Evolutionary conservation across 2,888 invertebrate genomes (phyloP).

Genomic region (Diarsia brunnea): DNA sequence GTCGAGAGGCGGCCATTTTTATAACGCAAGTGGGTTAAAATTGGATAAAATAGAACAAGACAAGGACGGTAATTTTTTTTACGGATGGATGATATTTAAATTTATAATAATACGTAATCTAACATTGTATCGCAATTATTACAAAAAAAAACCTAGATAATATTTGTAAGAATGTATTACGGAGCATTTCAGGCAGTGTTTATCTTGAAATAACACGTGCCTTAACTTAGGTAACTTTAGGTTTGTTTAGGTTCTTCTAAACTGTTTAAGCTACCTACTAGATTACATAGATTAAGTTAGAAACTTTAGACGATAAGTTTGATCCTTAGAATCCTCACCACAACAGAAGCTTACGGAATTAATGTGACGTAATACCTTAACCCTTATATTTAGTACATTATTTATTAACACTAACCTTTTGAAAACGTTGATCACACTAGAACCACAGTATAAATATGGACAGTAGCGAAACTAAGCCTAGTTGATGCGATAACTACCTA

Average conservation of each 20-base stretch:
- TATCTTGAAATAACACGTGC: not conserved
- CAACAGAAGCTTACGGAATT: constrained; percentile 40
- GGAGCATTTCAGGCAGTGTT: not conserved
- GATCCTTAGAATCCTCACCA: constrained; percentile 47
- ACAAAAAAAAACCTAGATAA: not conserved
- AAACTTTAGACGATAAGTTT: constrained; percentile 6
- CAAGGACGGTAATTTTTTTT: too few species aligned
- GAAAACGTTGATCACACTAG: constrained; percentile 21
- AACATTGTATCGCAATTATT: not conserved
- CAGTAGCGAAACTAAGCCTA: too few species aligned
- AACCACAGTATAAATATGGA: too few species aligned
- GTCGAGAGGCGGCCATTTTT: constrained; percentile 5
- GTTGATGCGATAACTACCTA: too few species aligned
- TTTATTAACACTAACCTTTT: not conserved
- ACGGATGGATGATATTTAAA: not conserved
- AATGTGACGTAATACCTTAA: constrained; percentile 26
- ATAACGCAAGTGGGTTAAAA: constrained; percentile 4
- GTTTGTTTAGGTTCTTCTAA: constrained; percentile 23
- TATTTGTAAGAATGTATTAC: not conserved
- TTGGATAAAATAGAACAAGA: not conserved
- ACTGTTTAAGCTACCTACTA: constrained; percentile 12
- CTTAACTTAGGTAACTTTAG: constrained; percentile 3
- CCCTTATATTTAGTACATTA: not conserved
- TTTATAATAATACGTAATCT: not conserved
- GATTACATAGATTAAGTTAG: constrained; percentile 21